Conservation (phyloP, 2,888 invertebrate species). For the Dioctria rufipes region DNA sequence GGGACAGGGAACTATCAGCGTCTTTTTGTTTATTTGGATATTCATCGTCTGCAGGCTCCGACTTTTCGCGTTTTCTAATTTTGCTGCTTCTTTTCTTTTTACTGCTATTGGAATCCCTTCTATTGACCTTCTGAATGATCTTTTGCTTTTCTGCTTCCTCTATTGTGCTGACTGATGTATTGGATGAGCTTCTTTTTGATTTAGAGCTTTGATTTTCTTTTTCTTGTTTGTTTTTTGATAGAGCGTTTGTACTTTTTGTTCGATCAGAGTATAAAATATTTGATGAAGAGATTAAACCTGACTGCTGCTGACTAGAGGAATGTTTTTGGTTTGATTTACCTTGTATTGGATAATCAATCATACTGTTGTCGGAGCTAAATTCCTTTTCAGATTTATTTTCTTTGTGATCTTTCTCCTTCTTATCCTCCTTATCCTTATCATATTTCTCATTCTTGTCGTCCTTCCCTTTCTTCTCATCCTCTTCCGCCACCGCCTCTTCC, state of each 20-base stretch:
- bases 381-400: conserved; percentile 71
- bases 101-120: conserved; percentile 18
- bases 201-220: conserved; percentile 70
- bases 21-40: conserved; percentile 27
- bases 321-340: conserved; percentile 62
- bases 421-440: neutral
- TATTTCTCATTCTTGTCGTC: too few relatives aligned
- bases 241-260: conserved; percentile 66
- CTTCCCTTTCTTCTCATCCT: too few relatives aligned
- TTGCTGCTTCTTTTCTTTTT: conserved; percentile 71
- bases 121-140: conserved; percentile 36
- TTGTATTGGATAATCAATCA: conserved; percentile 57
- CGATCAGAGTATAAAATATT: conserved; percentile 45
- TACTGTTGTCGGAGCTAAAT: conserved; percentile 60
- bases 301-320: conserved; percentile 49
- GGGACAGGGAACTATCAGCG: conserved; percentile 60
- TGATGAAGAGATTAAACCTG: conserved; percentile 9
- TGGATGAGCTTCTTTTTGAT: conserved; percentile 1
- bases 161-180: conserved; percentile 8
- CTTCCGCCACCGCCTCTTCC: too few relatives aligned
- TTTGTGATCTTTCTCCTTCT: neutral
- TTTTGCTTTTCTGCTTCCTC: conserved; percentile 28
- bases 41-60: neutral
- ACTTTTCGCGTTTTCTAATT: conserved; percentile 66
- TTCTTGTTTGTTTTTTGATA: conserved; percentile 72